A percentile compares a stretch with the other conserved stretches of the same genome.
These are phyloP conservation scores for Gambelia wislizenii DNA, from an alignment of 2,797 vertebrate genomes.

Conservation along the genomic window DNA sequence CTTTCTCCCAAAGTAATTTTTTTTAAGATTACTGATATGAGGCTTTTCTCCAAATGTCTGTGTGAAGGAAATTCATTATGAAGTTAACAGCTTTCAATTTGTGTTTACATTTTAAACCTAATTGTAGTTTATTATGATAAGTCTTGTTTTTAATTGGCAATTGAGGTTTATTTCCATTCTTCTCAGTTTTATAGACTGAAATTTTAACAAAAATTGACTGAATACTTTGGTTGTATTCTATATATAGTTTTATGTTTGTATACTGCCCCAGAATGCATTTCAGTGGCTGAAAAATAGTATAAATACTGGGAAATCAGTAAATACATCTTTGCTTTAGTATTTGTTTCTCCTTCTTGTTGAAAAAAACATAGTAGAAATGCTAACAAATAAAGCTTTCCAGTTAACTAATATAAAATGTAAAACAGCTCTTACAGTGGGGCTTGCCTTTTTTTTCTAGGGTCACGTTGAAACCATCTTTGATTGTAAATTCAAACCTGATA, in stretches of 20 bases:
- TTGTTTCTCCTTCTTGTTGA: neutral
- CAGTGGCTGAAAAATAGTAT: neutral
- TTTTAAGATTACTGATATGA: too few species aligned
- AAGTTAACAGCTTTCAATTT: too few species aligned
- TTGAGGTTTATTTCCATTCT: neutral
- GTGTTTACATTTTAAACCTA: too few species aligned
- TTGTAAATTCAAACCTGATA: constrained; percentile 97
- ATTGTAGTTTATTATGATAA: too few species aligned
- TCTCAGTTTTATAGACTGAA: neutral
- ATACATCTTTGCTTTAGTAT: neutral
- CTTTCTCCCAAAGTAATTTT: too few species aligned
- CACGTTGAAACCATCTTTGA: constrained; percentile 99
- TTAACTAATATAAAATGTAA: neutral
- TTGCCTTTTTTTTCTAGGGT: constrained; percentile 81
- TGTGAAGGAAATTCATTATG: too few species aligned
- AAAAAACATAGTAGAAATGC: neutral
- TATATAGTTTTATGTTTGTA: neutral
- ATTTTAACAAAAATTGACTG: neutral
- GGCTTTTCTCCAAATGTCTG: too few species aligned
- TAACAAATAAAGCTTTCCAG: neutral
- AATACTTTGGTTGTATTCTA: neutral
- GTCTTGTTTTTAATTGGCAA: neutral
- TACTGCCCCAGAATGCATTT: neutral
- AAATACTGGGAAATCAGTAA: neutral
- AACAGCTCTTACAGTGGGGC: neutral